A percentile compares a stretch with the other conserved stretches of the same genome.
Conservation (phyloP, 2,113 vertebrate species). For the Galbula dea region DNA sequence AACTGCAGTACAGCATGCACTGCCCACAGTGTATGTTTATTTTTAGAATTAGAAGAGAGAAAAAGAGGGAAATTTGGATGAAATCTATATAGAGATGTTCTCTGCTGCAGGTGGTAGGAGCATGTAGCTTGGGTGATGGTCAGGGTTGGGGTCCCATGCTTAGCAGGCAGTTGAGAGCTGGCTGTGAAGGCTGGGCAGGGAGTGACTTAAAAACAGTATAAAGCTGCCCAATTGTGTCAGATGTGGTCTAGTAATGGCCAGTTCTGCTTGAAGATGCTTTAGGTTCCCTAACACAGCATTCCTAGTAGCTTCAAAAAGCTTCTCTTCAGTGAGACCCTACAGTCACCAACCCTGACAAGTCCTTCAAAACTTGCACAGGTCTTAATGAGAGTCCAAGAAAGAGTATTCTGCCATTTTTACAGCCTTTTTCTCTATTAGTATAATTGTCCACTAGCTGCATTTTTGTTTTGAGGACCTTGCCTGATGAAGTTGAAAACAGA, state of each 20-base stretch:
- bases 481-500: background rate
- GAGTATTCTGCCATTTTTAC: background rate
- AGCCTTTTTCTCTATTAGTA: background rate
- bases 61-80: background rate
- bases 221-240: background rate
- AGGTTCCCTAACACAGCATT: background rate
- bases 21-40: background rate
- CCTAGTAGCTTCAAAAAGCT: background rate
- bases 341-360: background rate
- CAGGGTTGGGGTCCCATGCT: background rate
- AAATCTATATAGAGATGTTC: background rate
- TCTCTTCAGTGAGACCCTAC: background rate
- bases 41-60: background rate
- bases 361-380: background rate
- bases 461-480: background rate
- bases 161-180: background rate
- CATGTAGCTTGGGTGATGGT: background rate
- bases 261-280: background rate
- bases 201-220: rapidly evolving
- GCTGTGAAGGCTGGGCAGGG: background rate
- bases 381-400: background rate
- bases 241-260: background rate
- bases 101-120: background rate
- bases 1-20: background rate
- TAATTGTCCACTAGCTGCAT: background rate